Base-by-base conservation (phyloP, 2,888 invertebrate species). In the Lycia hirtaria region DNA sequence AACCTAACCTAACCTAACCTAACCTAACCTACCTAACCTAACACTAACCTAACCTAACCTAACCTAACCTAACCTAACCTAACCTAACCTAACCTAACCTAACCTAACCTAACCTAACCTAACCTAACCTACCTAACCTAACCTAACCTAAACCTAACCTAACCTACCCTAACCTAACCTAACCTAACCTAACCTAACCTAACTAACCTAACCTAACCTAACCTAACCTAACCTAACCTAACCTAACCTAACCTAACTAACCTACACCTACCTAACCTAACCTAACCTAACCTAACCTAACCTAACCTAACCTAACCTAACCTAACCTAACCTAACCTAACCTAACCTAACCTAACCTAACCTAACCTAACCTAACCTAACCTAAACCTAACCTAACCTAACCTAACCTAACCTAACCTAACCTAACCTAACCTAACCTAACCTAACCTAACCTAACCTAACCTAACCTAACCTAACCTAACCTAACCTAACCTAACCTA, bases 1-100 rank as follows among this genome's bases (percentile, higher is more conserved):
- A 59, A 57, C 47, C 57, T 52, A 55, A 55, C 54, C 65, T 57
- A 56, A 57, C 55, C 62, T 55, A 56, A 43, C 56, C 47, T 56
- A 54, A 44, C 62, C 45, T n/a, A n/a, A n/a, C n/a, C n/a, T n/a
- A n/a, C n/a, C n/a, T 44, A 45, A 45, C 45, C 45, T 45, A 45
- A 45, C 32, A 17, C 58, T 59, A 64, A 52, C 53, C 58, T 59
- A 58, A 59, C 58, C 55, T 52, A 58, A 55, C 43, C 55, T 52
- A 57, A 55, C 51, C 55, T 49, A 57, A 52, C 56, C 58, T 55
- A 52, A 56, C 51, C 44, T 44, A 44, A 44, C 44, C 44, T 44
- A 44, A 44, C 44, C 44, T 56, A 40, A 44, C 57, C 56, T 51
- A 35, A 56, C 47, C 50, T 44, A 49, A 53, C 43, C 59, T 49